Percentiles rank a stretch among this genome's conserved stretches.
Evolutionary conservation across 1,140 invertebrate genomes (phyloP).

Genomic region (Wiebesia pumilae): DNA sequence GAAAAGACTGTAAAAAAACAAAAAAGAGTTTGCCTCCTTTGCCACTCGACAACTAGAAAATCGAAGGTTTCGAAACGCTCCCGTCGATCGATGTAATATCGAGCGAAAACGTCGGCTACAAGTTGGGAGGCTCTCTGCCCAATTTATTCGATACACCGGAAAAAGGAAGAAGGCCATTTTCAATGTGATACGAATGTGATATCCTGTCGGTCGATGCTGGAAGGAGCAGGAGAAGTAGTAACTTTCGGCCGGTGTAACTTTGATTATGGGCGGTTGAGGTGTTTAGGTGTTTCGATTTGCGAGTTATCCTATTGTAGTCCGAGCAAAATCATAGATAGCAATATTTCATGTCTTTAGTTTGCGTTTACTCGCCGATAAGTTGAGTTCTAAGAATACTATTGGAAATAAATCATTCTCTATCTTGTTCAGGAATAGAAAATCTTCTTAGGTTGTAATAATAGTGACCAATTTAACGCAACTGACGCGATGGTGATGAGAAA

Average conservation of each 20-base stretch:
- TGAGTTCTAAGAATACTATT: neutral
- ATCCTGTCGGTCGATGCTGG: neutral
- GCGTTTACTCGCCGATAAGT: neutral
- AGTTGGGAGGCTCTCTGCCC: slow-evolving; percentile 19
- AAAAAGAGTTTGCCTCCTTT: neutral
- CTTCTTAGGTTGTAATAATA: neutral
- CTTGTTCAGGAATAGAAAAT: neutral
- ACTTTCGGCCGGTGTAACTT: neutral
- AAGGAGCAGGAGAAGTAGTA: slow-evolving; percentile 32
- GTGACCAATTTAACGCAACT: too few relatives aligned
- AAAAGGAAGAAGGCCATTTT: neutral
- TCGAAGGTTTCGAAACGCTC: neutral
- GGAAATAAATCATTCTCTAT: neutral
- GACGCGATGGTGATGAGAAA: too few relatives aligned
- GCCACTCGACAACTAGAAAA: neutral
- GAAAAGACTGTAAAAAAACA: slow-evolving; percentile 8
- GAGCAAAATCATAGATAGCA: neutral
- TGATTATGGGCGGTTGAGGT: neutral
- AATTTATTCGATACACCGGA: neutral
- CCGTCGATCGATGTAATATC: slow-evolving; percentile 42
- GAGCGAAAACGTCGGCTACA: slow-evolving; percentile 4
- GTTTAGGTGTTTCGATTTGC: slow-evolving; percentile 3
- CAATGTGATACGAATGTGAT: neutral
- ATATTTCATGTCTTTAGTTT: neutral
- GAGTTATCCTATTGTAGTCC: neutral